Conservation (phyloP, 2,797 vertebrate species). For the Coranthus polyacanthus region DNA sequence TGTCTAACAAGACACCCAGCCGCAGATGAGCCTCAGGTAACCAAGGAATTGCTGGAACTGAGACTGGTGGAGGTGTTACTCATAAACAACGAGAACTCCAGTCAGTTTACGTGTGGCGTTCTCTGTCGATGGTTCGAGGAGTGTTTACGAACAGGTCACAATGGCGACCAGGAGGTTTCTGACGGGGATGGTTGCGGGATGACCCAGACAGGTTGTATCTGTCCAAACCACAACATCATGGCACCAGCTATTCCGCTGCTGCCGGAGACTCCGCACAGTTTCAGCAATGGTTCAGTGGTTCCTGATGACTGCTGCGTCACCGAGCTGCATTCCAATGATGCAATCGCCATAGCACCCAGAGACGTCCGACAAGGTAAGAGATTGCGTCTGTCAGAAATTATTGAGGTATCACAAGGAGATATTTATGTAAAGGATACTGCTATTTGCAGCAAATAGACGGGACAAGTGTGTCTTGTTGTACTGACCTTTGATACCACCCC, state of each 20-base stretch:
- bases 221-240: constrained; percentile 86
- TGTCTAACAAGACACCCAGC: constrained; percentile 89
- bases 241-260: constrained; percentile 78
- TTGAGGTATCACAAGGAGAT: not conserved
- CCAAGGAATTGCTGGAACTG: constrained; percentile 90
- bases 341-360: constrained; percentile 90
- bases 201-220: constrained; percentile 94
- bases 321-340: constrained; percentile 91
- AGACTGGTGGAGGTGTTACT: constrained; percentile 95
- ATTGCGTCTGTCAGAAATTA: not conserved
- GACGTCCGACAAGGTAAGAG: constrained; percentile 93
- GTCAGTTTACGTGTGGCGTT: constrained; percentile 96
- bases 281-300: constrained; percentile 84
- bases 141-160: constrained; percentile 87
- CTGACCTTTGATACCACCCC: constrained; percentile 31
- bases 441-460: constrained; percentile 21
- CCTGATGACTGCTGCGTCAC: constrained; percentile 91
- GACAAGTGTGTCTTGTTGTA: constrained; percentile 47
- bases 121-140: constrained; percentile 98
- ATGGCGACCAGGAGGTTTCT: constrained; percentile 49
- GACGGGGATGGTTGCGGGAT: constrained; percentile 90
- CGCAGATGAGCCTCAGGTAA: constrained; percentile 83
- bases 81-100: constrained; percentile 98
- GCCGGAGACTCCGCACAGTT: constrained; percentile 77
- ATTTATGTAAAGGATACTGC: too few species aligned